Evolutionary conservation across 2,113 vertebrate genomes (phyloP).

Genomic region (Pagrus major): DNA sequence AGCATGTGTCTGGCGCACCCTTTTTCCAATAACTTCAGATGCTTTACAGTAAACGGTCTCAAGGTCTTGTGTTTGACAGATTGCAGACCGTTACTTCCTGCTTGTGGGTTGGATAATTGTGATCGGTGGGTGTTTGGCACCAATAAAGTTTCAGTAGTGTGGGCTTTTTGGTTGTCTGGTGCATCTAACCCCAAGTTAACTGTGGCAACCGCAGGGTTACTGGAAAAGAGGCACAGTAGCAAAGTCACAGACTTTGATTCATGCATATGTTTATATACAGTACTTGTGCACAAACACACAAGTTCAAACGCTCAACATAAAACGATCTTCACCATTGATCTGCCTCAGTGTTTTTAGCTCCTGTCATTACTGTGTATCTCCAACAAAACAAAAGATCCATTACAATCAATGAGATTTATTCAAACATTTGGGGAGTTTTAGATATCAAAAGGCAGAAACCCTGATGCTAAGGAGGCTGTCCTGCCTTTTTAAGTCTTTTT

Average conservation of each 20-base stretch:
- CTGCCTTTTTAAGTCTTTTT: background rate
- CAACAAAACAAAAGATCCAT: background rate
- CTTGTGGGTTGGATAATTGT: slow-evolving; percentile 71
- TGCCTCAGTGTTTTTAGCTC: background rate
- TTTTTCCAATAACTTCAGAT: slow-evolving; percentile 53
- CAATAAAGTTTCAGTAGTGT: slow-evolving; percentile 74
- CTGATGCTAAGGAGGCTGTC: background rate
- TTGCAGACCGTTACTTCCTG: slow-evolving; percentile 74
- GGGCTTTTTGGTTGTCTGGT: slow-evolving; percentile 68
- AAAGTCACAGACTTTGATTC: slow-evolving; percentile 28
- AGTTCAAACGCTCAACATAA: background rate
- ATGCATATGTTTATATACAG: slow-evolving; percentile 18
- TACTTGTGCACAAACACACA: slow-evolving; percentile 10
- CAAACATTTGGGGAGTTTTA: background rate
- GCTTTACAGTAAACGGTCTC: slow-evolving; percentile 73
- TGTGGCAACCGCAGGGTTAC: slow-evolving; percentile 58
- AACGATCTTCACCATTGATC: no score
- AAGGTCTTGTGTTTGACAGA: slow-evolving; percentile 70
- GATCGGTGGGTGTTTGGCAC: slow-evolving; percentile 75
- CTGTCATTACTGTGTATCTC: slow-evolving; percentile 1
- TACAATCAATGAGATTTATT: background rate
- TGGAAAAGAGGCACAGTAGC: slow-evolving; percentile 51
- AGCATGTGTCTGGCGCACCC: slow-evolving; percentile 61
- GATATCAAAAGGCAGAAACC: background rate
- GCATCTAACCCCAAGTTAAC: slow-evolving; percentile 54